Evolutionary conservation across 2,888 invertebrate genomes (phyloP).

Genomic region (Scaptodrosophila latifasciaeformis): DNA sequence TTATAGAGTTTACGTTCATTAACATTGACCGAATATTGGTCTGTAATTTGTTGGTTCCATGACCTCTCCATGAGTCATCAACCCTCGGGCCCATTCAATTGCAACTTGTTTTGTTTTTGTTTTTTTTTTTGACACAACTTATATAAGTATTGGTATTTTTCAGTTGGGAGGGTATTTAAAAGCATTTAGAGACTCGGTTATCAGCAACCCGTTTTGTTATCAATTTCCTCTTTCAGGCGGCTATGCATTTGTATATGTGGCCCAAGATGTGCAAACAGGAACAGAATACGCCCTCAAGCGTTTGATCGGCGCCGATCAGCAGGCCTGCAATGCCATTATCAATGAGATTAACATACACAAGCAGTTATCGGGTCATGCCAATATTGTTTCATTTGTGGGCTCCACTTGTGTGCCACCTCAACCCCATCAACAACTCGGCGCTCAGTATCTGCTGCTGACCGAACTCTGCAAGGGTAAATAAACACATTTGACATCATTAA

Average conservation of each 20-base stretch:
- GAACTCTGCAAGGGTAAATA: constrained; percentile 90
- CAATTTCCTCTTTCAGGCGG: constrained; percentile 82
- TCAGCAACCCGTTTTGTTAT: constrained; percentile 27
- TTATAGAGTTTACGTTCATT: background rate
- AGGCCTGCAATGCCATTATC: constrained; percentile 85
- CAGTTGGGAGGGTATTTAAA: background rate
- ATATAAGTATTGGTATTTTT: constrained; percentile 12
- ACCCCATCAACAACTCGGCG: constrained; percentile 85
- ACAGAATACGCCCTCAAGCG: constrained; percentile 95
- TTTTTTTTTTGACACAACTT: constrained; percentile 6
- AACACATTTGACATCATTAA: background rate
- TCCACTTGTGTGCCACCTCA: constrained; percentile 41
- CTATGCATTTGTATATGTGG: constrained; percentile 96
- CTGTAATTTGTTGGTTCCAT: background rate
- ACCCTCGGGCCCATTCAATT: background rate
- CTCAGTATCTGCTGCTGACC: constrained; percentile 93
- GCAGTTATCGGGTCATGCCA: constrained; percentile 92
- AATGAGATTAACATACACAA: constrained; percentile 91
- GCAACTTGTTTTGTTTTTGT: too few relatives aligned
- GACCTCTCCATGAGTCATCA: constrained; percentile 3
- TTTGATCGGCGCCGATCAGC: constrained; percentile 88
- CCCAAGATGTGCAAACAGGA: constrained; percentile 89
- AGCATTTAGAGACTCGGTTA: constrained; percentile 28
- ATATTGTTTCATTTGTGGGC: constrained; percentile 92
- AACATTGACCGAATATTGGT: background rate